Evolutionary conservation across 2,888 invertebrate species (phyloP), one percentile per base, ranked within the genome.

Genomic region (Acanthosepion esculentum): DNA sequence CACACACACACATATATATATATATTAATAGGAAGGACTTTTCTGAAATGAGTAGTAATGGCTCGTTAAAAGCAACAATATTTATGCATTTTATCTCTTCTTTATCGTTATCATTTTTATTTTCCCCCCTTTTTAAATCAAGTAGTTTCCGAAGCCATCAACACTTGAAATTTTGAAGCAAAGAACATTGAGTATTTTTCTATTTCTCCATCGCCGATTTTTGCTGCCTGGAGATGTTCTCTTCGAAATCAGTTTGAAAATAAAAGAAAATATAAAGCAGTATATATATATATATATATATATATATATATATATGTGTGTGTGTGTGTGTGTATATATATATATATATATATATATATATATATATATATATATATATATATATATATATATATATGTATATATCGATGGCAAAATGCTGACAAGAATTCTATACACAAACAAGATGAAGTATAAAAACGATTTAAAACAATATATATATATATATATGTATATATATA

Each of bases 21-120:
- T 64, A 26, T 64, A 29, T 23, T 23, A 23, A 41, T 78, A n/a
- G 29, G 78, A 78, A 78, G 33, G n/a, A 78, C 78, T 78, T 78
- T 78, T n/a, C 10, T 78, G 78, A 78, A 78, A 78, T 78, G n/a
- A 33, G n/a, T 78, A n/a, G 33, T 78, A 78, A 78, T 78, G 78
- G 78, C 33, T 78, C 33, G 78, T 78, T 78, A 78, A 78, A 78
- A 78, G 78, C 78, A 78, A 78, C 78, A 78, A 78, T 78, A 78
- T 78, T 78, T 33, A 33, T 78, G 15, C 23, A n/a, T n/a, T 78
- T 78, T 78, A n/a, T 78, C 5, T 15, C 0, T n/a, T 15, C 12
- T 78, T 59, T 59, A 59, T 7, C 59, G 26, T 59, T 59, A 26
- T 59, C 59, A 12, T 78, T 78, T 78, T n/a, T n/a, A 33, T 78